Evolutionary conservation across 2,113 vertebrate species (phyloP), one percentile per base, ranked within the genome.

Genomic region (Pterocles burchelli): DNA sequence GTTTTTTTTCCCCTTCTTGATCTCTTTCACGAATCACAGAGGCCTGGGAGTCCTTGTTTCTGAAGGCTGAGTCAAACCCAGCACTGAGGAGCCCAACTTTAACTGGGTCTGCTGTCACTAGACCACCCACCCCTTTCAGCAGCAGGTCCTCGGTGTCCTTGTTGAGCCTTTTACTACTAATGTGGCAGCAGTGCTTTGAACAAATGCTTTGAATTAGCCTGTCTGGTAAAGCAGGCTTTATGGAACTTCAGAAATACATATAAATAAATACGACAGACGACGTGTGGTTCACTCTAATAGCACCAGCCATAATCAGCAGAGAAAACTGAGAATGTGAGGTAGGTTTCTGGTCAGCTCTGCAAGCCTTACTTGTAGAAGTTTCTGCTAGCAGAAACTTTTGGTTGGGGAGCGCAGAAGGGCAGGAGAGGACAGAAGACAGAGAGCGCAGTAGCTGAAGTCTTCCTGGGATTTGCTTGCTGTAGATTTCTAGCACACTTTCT

Each of bases 261-360:
- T 0, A 3, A 79, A 33, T 65, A 78, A 85, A 66, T 26, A n/a
- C 0, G 0, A 61, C 0, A 7, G 59, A 54, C 1, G 20, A 54
- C 1, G 0, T 71, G 90, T 45, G 84, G 68, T 55, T 95, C 12
- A 3, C 66, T 63, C 31, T 65, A 59, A 73, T 10, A 59, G 88
- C 85, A 72, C 59, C 86, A 83, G 46, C 75, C 91, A 76, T 29
- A 70, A 91, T 51, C 51, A 54, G 49, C 88, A 91, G 24, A 62
- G 91, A 90, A 85, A 85, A 89, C 84, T 73, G 90, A 93, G 95
- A 93, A 71, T 14, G 63, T 52, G 74, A 88, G 62, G 43, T 8
- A 38, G 67, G 79, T 43, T 95, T 93, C 67, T 91, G 81, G 78
- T 85, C 71, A 85, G 81, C 63, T 49, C 49, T 58, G 45, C 25